A percentile compares a stretch with the other conserved stretches of the same genome.
phyloP scores from a whole-genome alignment of 2,888 invertebrate species.

The Anoplius nigerrimus region DNA sequence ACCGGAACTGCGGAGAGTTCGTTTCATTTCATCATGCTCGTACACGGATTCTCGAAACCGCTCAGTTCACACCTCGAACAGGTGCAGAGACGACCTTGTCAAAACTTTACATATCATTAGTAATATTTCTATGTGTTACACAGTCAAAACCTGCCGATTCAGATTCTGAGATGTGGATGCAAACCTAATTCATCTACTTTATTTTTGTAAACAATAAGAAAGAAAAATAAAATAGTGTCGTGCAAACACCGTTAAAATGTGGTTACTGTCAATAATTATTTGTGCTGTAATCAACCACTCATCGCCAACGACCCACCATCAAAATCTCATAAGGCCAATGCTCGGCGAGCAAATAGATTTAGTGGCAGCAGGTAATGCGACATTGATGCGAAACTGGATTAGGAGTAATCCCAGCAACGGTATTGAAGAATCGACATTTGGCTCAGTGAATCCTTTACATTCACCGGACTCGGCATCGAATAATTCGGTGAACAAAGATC shows the following conservation, averaged over 20 bases:
- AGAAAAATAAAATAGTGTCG: background rate
- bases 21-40: constrained; percentile 49
- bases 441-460: constrained; percentile 16
- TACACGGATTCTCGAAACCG: constrained; percentile 48
- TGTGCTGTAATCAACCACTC: no score
- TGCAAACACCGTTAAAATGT: constrained; percentile 7
- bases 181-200: background rate
- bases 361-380: constrained; percentile 28
- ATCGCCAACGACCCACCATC: constrained; percentile 31
- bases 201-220: background rate
- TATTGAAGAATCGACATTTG: constrained; percentile 10
- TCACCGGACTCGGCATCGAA: constrained; percentile 27
- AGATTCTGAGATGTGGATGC: background rate
- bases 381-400: constrained; percentile 28
- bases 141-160: no score
- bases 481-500: constrained; percentile 50
- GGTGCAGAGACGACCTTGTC: constrained; percentile 16
- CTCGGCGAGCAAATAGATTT: constrained; percentile 51
- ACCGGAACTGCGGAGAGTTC: constrained; percentile 62
- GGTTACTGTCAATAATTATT: constrained; percentile 20
- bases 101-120: no score
- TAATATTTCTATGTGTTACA: no score
- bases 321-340: constrained; percentile 29
- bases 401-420: constrained; percentile 21
- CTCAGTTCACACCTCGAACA: constrained; percentile 56